Base-by-base conservation (phyloP, 1,140 invertebrate genomes). In the Meloidogyne floridensis region DNA sequence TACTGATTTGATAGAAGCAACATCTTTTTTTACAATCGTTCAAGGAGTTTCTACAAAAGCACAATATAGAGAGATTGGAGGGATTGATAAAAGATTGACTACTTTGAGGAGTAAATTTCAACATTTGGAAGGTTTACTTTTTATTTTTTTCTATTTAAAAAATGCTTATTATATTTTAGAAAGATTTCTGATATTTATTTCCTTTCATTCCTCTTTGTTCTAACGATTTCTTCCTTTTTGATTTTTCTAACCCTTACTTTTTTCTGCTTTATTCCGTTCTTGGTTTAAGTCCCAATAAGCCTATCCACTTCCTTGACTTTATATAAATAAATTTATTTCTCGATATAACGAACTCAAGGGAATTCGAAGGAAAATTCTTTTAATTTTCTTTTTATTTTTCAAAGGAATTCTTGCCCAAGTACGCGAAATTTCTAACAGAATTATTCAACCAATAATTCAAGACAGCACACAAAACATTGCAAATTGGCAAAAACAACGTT, bases 51-150 rank as follows among this genome's bases (percentile, higher is more conserved):
- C 72, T 3, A 74, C 75, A 43, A 84, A 69, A n/a, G 32, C 72
- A n/a, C 77, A 79, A 53, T 84, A 84, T 56, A 69, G 84, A 73
- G 84, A 84, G n/a, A 86, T 84, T 54, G n/a, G 84, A 9, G 84
- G 84, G 8, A 86, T 84, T 72, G 84, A 84, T 72, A 84, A 84
- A 69, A 72, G 84, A 10, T 75, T 84, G 70, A 72, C 85, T 7
- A 82, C 72, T 70, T 59, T 84, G 15, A 80, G 80, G 51, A 59
- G 54, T 32, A 78, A 86, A 47, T 69, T 84, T 18, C 78, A 53
- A 32, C 65, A 74, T 13, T 72, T 84, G 76, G 84, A 84, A 83
- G 81, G 77, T 75, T 82, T n/a, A n/a, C n/a, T 51, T 81, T 10
- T 47, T n/a, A 4, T 42, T 32, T 11, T 32, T 32, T 32, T 32